Evolutionary conservation across 2,888 invertebrate genomes (phyloP).

Genomic region (Drosophila rubida): DNA sequence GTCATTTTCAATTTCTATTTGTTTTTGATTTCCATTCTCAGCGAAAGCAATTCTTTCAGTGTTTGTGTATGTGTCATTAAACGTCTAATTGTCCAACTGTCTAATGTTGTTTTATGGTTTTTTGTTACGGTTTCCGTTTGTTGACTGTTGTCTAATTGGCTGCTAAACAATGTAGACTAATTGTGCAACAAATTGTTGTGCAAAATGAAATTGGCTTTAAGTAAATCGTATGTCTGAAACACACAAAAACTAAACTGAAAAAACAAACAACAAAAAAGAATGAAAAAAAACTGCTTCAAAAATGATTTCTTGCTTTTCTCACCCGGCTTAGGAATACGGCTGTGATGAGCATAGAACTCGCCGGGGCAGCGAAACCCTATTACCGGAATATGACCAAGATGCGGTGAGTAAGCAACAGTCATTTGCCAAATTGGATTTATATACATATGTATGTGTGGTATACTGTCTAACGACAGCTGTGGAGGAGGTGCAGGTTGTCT

Average conservation of each 20-base stretch:
- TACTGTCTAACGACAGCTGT: too few species aligned
- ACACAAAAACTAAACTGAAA: conserved; percentile 12
- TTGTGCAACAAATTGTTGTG: conserved; percentile 24
- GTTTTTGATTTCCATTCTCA: conserved; percentile 9
- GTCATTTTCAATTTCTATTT: conserved; percentile 22
- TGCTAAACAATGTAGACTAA: conserved; percentile 61
- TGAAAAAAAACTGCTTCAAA: conserved; percentile 34
- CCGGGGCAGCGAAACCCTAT: conserved; percentile 85
- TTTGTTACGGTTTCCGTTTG: conserved; percentile 31
- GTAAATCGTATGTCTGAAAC: conserved; percentile 7
- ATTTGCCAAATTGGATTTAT: conserved; percentile 1
- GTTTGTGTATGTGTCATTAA: conserved; percentile 37
- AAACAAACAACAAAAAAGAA: background rate
- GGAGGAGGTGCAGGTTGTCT: background rate
- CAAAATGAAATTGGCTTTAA: conserved; percentile 37
- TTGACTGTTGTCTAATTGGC: conserved; percentile 72
- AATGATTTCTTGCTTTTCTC: conserved; percentile 57
- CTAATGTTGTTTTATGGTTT: conserved; percentile 41
- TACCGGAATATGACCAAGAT: conserved; percentile 85
- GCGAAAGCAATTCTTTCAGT: conserved; percentile 25
- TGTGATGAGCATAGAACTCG: conserved; percentile 85
- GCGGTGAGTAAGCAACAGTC: conserved; percentile 82
- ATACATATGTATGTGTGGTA: background rate
- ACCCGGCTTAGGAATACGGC: conserved; percentile 84
- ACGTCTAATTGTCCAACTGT: conserved; percentile 32